Base-by-base conservation (phyloP, 2,113 vertebrate species). In the Osmerus eperlanus region DNA sequence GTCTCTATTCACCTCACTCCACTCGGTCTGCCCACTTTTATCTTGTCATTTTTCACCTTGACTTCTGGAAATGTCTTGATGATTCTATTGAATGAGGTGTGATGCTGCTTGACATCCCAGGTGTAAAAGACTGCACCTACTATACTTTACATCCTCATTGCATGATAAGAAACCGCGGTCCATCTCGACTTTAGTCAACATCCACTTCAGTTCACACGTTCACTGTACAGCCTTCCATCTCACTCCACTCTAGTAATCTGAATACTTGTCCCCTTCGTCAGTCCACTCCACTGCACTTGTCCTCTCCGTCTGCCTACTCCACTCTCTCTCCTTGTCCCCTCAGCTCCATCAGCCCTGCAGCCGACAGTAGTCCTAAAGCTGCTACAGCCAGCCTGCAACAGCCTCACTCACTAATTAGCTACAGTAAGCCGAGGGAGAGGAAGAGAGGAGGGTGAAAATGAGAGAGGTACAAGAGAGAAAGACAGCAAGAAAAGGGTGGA, bases 201-300 rank as follows among this genome's bases (percentile, higher is more conserved):
- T 47, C 7, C 41, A 7, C 41, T 47, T 11, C 41, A 12, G 9
- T 47, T 47, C 9, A 11, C 41, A 12, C 2, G 41, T 47, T 47
- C 9, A 2, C 41, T 12, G 41, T 47, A 7, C 41, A 47, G 41
- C 41, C 41, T 9, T 11, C 16, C 21, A 19, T 59, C 18, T 59
- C n/a, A 4, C 4, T 29, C 25, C 14, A 62, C 4, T 28, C 14
- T 2, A 62, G 14, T 62, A 6, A 14, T 14, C 28, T 7, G 60
- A 23, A 23, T 15, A 14, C 23, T 14, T 14, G 14, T 25, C 25
- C 28, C 25, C 60, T 14, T 29, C 60, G 60, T 29, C 15, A 52
- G 65, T 52, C 65, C 41, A 16, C 52, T 23, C 61, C 41, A 61
- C 23, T 19, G 18, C 23, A 13, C 75, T 76, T 41, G 51, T 66